phyloP scores from a whole-genome alignment of 2,888 invertebrate genomes.

The Corythucha ciliata region DNA sequence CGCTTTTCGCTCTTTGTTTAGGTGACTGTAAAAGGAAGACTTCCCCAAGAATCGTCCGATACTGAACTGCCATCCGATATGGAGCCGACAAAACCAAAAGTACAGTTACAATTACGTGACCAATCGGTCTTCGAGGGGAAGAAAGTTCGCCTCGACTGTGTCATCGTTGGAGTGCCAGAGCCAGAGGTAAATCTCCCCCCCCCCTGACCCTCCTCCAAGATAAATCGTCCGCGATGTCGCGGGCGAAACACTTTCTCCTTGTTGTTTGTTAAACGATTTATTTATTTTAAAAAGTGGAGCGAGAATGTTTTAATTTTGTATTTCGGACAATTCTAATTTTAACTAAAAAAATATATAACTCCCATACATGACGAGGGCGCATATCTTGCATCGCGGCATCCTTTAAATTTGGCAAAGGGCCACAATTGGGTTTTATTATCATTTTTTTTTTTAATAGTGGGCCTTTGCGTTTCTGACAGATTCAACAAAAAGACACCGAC shows the following conservation, averaged over 20 bases:
- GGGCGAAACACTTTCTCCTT: too few species aligned
- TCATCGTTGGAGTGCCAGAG: slow-evolving; percentile 70
- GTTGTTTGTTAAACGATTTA: not conserved
- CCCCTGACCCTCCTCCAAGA: too few species aligned
- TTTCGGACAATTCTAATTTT: not conserved
- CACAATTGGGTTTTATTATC: too few species aligned
- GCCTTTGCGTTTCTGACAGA: too few species aligned
- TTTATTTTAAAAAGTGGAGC: not conserved
- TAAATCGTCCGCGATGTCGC: too few species aligned
- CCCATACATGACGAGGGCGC: too few species aligned
- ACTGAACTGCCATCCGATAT: slow-evolving; percentile 59
- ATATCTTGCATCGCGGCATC: too few species aligned
- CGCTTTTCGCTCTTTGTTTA: slow-evolving; percentile 35
- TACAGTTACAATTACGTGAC: slow-evolving; percentile 60
- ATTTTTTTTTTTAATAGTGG: too few species aligned
- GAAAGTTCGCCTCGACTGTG: slow-evolving; percentile 59
- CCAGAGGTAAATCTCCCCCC: slow-evolving; percentile 63
- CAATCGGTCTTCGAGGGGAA: slow-evolving; percentile 58
- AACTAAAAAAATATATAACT: not conserved
- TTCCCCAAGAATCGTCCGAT: slow-evolving; percentile 60
- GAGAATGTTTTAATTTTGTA: not conserved
- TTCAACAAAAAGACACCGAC: too few species aligned
- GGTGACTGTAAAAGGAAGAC: slow-evolving; percentile 53
- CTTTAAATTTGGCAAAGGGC: too few species aligned
- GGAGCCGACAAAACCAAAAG: slow-evolving; percentile 62